Conservation (phyloP, 2,888 invertebrate genomes). For the Pyrocoelia pectoralis region DNA sequence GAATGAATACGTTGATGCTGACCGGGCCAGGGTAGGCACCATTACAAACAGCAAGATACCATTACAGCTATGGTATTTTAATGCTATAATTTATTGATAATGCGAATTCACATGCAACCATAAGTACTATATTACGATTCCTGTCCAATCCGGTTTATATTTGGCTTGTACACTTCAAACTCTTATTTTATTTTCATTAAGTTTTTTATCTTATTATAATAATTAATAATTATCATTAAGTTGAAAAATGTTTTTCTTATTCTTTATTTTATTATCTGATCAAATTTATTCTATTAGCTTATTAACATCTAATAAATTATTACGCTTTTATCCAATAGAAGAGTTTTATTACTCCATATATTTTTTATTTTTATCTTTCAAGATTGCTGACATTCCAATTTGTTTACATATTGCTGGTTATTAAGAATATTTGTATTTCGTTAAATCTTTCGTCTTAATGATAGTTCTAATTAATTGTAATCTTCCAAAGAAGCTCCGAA, state of each 20-base stretch:
- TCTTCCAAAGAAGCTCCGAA: too few relatives aligned
- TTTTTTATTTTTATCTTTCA: slow-evolving; percentile 1
- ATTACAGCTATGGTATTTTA: slow-evolving; percentile 58
- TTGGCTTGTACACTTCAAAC: slow-evolving; percentile 18
- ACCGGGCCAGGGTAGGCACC: slow-evolving; percentile 42
- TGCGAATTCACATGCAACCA: slow-evolving; percentile 55
- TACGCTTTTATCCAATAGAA: background rate
- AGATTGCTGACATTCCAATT: background rate
- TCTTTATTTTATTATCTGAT: background rate
- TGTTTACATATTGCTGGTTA: background rate
- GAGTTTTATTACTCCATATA: background rate
- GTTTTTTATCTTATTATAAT: slow-evolving; percentile 19
- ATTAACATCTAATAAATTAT: background rate
- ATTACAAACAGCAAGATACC: slow-evolving; percentile 56
- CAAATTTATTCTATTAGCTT: background rate
- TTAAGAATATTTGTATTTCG: background rate
- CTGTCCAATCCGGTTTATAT: slow-evolving; percentile 26
- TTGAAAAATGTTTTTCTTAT: background rate
- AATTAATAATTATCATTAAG: slow-evolving; percentile 1
- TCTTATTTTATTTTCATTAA: slow-evolving; percentile 28
- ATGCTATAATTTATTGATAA: slow-evolving; percentile 58
- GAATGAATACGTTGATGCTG: slow-evolving; percentile 49
- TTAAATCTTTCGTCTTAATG: too few relatives aligned
- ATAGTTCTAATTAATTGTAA: too few relatives aligned
- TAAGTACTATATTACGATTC: slow-evolving; percentile 26